Evolutionary conservation across 2,113 vertebrate genomes (phyloP).

Genomic region (Ameiurus melas): DNA sequence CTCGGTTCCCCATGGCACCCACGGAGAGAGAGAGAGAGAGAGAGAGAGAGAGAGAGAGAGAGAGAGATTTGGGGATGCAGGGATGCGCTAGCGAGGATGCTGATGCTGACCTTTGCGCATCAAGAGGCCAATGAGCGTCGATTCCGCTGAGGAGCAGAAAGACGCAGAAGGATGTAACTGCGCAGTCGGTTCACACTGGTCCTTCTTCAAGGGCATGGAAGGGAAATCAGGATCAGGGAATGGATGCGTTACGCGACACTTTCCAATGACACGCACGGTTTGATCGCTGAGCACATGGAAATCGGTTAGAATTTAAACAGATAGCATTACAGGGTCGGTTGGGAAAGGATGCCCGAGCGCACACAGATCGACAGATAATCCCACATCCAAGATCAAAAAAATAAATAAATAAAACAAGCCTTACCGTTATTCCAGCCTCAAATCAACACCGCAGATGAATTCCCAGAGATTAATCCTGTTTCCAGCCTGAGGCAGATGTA

Average conservation of each 20-base stretch:
- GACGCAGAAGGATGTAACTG: conserved; percentile 54
- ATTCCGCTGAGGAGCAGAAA: conserved; percentile 25
- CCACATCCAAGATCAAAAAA: background rate
- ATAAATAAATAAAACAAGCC: background rate
- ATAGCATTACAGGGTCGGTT: background rate
- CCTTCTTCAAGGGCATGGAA: conserved; percentile 68
- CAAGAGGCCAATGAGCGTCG: conserved; percentile 7
- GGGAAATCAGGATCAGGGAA: conserved; percentile 37
- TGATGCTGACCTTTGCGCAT: conserved; percentile 27
- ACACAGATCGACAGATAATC: background rate
- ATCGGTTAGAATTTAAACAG: background rate
- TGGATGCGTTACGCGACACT: background rate
- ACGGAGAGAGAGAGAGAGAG: background rate
- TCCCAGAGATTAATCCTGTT: background rate
- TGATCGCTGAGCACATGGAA: background rate
- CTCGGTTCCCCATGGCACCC: conserved; percentile 77
- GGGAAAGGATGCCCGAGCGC: background rate
- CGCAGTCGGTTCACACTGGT: conserved; percentile 64
- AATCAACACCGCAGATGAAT: background rate
- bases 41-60: conserved; percentile 19
- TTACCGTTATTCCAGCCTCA: background rate
- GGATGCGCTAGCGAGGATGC: conserved; percentile 6
- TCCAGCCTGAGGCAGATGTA: background rate
- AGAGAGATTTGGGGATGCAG: background rate
- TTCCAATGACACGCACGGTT: background rate